Base-by-base conservation (phyloP, 2,797 vertebrate species). In the Eurystomus glaucurus region DNA sequence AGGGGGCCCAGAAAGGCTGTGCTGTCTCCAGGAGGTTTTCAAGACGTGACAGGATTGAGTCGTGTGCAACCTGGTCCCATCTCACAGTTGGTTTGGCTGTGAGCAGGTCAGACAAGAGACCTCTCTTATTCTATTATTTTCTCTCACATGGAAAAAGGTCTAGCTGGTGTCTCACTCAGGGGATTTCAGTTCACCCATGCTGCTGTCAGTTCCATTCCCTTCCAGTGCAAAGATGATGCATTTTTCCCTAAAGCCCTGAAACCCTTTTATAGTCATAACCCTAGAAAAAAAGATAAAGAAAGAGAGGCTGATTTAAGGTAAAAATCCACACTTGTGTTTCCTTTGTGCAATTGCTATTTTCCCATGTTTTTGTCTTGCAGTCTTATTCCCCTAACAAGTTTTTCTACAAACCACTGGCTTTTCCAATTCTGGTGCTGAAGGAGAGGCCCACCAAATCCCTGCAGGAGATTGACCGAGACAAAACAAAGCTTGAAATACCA, bases 11-110 rank as follows among this genome's bases (percentile, higher is more conserved):
- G 31, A 25, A 16, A 43, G 26, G 31, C 11, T 37, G 33, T 25
- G 18, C 33, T 54, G 31, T 58, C 33, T 60, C 29, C 58, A 39
- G 31, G n/a, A n/a, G 19, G 19, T 64, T 71, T 77, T 77, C 39
- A 48, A 78, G 33, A 65, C 22, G 17, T 0, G 0, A 43, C 21
- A 55, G 22, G 26, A 80, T 13, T 0, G 0, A 86, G 16, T 13
- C 51, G 37, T 58, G n/a, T 1, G 0, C 26, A 78, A 23, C 15
- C 31, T 20, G 7, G 19, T 72, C 26, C 39, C 46, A 23, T 14
- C 68, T 66, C 75, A 61, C 31, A 43, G 61, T 5, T n/a, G 35
- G 54, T 60, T 20, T 25, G 33, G 35, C 31, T 60, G 22, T 7
- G 9, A 80, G 66, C 41, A 37, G 23, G 39, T 64, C 9, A 8